Conservation (phyloP, 2,888 invertebrate genomes). For the Pycnomerus fuliginosus region DNA sequence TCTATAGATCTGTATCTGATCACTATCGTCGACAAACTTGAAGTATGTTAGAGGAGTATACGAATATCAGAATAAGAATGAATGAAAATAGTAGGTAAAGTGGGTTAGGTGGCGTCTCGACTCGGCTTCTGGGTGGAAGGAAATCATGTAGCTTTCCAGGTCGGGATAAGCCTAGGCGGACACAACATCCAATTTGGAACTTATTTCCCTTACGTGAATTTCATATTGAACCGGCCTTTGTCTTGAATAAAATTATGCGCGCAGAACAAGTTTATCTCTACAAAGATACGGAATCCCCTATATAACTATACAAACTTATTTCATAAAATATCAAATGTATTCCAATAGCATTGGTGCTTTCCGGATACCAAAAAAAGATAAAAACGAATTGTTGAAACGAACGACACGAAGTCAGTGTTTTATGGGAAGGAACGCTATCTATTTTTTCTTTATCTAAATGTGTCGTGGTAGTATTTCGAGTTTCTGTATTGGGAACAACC, state of each 20-base stretch:
- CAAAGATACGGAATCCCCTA: conserved; percentile 33
- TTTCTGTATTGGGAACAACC: too few relatives aligned
- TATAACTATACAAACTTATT: conserved; percentile 38
- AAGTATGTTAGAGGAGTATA: too few relatives aligned
- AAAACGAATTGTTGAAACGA: conserved; percentile 17
- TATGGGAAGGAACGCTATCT: too few relatives aligned
- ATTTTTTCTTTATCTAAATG: too few relatives aligned
- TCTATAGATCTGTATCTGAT: too few relatives aligned
- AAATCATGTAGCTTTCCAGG: conserved; percentile 14
- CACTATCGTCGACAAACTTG: too few relatives aligned
- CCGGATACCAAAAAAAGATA: conserved; percentile 9
- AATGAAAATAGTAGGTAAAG: too few relatives aligned
- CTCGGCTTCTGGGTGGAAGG: too few relatives aligned
- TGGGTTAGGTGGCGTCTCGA: too few relatives aligned
- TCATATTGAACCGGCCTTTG: conserved; percentile 41
- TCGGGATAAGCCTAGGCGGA: conserved; percentile 32
- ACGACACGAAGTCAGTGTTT: conserved; percentile 5
- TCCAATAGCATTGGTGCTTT: conserved; percentile 34
- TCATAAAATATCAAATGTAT: conserved; percentile 42
- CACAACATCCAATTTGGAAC: conserved; percentile 43
- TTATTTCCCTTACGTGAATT: conserved; percentile 43
- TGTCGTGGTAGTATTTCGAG: too few relatives aligned
- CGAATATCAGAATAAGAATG: too few relatives aligned
- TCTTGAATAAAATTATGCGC: conserved; percentile 42
- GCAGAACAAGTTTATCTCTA: conserved; percentile 34